Evolutionary conservation across 1,140 invertebrate species (phyloP), one percentile per base, ranked within the genome.

Genomic region (Vanessa atalanta): DNA sequence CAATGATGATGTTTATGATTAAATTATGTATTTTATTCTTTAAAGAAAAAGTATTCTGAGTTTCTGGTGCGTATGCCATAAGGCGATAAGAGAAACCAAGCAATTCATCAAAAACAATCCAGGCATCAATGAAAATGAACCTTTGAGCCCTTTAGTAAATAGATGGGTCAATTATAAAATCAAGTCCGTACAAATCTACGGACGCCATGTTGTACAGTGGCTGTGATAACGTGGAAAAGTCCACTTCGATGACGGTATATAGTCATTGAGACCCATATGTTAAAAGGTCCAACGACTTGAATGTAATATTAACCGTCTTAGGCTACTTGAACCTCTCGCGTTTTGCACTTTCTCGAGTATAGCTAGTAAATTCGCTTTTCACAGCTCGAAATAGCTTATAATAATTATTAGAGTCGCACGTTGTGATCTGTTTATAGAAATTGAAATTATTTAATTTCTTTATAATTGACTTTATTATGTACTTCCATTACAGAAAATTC

Each of bases 191-290:
- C 15, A 23, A 23, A 57, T 15, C 3, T 67, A 47, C 55, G 69
- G 78, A 74, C 67, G 72, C 80, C 83, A 80, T 86, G 67, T 83
- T 81, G 70, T 79, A 83, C 77, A 84, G 84, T 84, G 86, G 84
- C 85, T 88, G 85, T 88, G 85, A 88, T 86, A 77, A 66, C 64
- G 76, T 78, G 68, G 73, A 48, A 65, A 47, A 65, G 51, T 76
- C 74, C 65, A 76, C 65, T 77, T 76, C 61, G 65, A 63, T 76
- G 69, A 73, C 64, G 63, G 26, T 31, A 4, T 31, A 64, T 60
- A 67, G 67, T 73, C 64, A 66, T 72, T 73, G 69, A 53, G 80
- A 85, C 81, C 77, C 83, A 88, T 87, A 85, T 88, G 83, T 88
- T 88, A 86, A 87, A 87, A 83, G 82, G 79, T 85, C 77, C 79